phyloP scores from a whole-genome alignment of 1,140 invertebrate species.

The Caenorhabditis briggsae region DNA sequence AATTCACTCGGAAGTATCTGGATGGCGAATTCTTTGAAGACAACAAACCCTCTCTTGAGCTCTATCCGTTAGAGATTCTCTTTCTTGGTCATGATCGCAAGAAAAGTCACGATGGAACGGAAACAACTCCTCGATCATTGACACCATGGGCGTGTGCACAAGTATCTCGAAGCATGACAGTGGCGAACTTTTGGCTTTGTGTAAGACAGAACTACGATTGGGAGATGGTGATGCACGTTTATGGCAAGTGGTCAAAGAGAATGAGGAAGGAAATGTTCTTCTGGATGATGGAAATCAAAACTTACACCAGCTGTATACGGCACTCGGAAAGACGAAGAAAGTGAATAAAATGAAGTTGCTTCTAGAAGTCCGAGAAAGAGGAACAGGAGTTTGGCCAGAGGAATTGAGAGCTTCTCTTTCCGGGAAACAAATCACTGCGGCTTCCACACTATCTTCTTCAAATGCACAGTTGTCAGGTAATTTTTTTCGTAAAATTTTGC shows the following conservation, averaged over 20 bases:
- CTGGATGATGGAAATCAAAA: conserved; percentile 50
- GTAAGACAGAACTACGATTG: conserved; percentile 55
- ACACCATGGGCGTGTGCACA: conserved; percentile 63
- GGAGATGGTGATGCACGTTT: conserved; percentile 49
- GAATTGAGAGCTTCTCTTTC: conserved; percentile 52
- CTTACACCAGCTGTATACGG: conserved; percentile 47
- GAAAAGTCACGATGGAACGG: conserved; percentile 45
- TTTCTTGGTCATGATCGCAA: conserved; percentile 60
- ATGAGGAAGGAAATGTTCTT: conserved; percentile 56
- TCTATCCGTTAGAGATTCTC: conserved; percentile 57
- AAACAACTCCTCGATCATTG: conserved; percentile 5
- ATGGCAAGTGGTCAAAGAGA: conserved; percentile 48
- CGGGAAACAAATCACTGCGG: conserved; percentile 55
- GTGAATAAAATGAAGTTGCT: conserved; percentile 64
- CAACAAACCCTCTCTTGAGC: conserved; percentile 53
- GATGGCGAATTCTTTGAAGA: conserved; percentile 58
- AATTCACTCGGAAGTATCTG: conserved; percentile 60
- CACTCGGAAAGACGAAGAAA: conserved; percentile 49
- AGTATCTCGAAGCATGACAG: conserved; percentile 59
- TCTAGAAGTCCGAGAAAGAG: conserved; percentile 56
- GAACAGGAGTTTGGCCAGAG: conserved; percentile 64
- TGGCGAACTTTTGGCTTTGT: conserved; percentile 33
- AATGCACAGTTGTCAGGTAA: conserved; percentile 34
- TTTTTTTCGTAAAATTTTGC: background rate
- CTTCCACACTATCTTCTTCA: conserved; percentile 13